Percentiles rank a stretch among this genome's conserved stretches.
Conservation (phyloP, 2,797 vertebrate species). For the Pagetopsis macropterus region DNA sequence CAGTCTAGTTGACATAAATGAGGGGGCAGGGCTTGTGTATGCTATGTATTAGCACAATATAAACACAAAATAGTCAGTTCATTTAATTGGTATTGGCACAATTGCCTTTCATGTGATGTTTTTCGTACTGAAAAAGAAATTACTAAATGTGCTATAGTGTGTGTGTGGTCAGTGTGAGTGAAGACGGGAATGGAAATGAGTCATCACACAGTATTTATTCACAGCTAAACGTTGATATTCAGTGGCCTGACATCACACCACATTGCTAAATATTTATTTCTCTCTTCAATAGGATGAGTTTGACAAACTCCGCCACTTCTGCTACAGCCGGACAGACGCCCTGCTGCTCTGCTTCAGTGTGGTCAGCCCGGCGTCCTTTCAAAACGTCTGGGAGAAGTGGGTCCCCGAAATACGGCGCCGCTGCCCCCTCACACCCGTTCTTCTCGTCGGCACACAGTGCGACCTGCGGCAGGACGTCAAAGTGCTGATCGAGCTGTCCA, state of each 20-base stretch:
- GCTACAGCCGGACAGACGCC: slow-evolving; percentile 87
- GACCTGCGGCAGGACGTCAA: slow-evolving; percentile 90
- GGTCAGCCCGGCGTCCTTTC: slow-evolving; percentile 89
- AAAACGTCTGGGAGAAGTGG: slow-evolving; percentile 90
- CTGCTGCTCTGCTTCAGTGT: slow-evolving; percentile 91
- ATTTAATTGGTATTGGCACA: slow-evolving; percentile 24
- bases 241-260: slow-evolving; percentile 13
- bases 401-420: slow-evolving; percentile 86
- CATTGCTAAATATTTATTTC: slow-evolving; percentile 20
- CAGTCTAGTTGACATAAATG: slow-evolving; percentile 53
- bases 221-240: slow-evolving; percentile 16
- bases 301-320: slow-evolving; percentile 89
- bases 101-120: slow-evolving; percentile 9
- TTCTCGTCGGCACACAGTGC: slow-evolving; percentile 90
- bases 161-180: slow-evolving; percentile 8
- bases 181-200: not conserved
- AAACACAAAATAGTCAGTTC: slow-evolving; percentile 43
- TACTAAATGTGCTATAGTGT: not conserved
- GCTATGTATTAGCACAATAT: slow-evolving; percentile 29
- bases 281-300: slow-evolving; percentile 85
- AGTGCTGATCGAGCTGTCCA: slow-evolving; percentile 87
- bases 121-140: not conserved
- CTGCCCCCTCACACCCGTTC: slow-evolving; percentile 85
- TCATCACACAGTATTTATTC: slow-evolving; percentile 11
- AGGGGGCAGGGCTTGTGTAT: slow-evolving; percentile 40